These are phyloP conservation scores for Brenthis ino DNA, from an alignment of 2,888 invertebrate species.

Conservation along the genomic window DNA sequence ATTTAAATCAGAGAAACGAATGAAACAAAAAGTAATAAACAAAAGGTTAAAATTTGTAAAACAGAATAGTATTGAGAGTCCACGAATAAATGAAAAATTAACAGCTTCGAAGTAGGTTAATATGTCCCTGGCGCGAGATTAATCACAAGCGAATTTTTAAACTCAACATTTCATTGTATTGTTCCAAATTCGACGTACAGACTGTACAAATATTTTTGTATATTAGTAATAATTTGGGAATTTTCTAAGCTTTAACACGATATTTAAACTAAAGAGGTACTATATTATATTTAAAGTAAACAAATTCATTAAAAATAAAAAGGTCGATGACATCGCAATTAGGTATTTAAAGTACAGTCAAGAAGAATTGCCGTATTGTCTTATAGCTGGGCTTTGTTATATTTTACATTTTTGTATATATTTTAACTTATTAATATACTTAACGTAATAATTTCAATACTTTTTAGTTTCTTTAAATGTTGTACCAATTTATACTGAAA, in stretches of 20 bases:
- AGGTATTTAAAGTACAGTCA: slow-evolving; percentile 33
- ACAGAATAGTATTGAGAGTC: not conserved
- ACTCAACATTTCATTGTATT: slow-evolving; percentile 1
- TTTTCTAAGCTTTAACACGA: slow-evolving; percentile 14
- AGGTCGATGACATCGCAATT: slow-evolving; percentile 48
- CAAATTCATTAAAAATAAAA: slow-evolving; percentile 46
- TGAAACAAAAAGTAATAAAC: not conserved
- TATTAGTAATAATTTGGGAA: slow-evolving; percentile 11
- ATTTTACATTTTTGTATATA: too few relatives aligned
- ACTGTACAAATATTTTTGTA: slow-evolving; percentile 1
- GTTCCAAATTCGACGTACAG: not conserved
- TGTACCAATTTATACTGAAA: too few relatives aligned
- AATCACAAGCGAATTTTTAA: slow-evolving; percentile 4
- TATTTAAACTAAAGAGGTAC: not conserved
- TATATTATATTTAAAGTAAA: too few relatives aligned
- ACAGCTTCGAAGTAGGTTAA: slow-evolving; percentile 14
- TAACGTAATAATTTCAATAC: too few relatives aligned
- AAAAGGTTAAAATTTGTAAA: slow-evolving; percentile 8
- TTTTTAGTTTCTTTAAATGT: too few relatives aligned
- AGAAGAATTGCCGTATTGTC: not conserved
- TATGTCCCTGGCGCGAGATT: slow-evolving; percentile 19
- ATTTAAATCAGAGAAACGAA: too few relatives aligned
- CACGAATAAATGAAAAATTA: slow-evolving; percentile 11
- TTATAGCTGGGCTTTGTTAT: not conserved
- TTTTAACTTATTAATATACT: too few relatives aligned